A percentile compares a stretch with the other conserved stretches of the same genome.
These are phyloP conservation scores for Epistrophe eligans DNA, from an alignment of 2,888 invertebrate genomes.

Conservation along the genomic window DNA sequence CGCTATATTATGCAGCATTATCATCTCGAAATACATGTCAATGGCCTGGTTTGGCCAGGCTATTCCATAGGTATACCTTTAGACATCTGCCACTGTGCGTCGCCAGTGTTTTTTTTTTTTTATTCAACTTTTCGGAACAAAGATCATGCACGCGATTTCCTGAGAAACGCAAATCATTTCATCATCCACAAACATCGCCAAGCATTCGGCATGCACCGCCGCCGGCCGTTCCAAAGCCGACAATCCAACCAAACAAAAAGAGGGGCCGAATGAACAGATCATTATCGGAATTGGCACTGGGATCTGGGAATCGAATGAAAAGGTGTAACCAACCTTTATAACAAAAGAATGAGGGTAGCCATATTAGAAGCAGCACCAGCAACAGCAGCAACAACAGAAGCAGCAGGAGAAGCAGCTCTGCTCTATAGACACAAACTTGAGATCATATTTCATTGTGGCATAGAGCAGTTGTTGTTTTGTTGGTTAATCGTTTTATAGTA, in stretches of 20 bases:
- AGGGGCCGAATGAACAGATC: slow-evolving; percentile 58
- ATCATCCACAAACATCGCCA: slow-evolving; percentile 51
- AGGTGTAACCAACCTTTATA: slow-evolving; percentile 57
- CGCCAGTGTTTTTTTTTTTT: slow-evolving; percentile 10
- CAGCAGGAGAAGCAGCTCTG: slow-evolving; percentile 45
- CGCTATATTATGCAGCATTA: slow-evolving; percentile 30
- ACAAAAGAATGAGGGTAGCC: slow-evolving; percentile 68
- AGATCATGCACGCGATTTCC: slow-evolving; percentile 69
- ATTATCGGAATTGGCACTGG: slow-evolving; percentile 71
- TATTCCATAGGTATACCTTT: neutral
- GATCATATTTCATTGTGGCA: slow-evolving; percentile 69
- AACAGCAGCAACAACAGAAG: slow-evolving; percentile 24
- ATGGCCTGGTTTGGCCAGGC: slow-evolving; percentile 22
- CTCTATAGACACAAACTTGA: slow-evolving; percentile 19
- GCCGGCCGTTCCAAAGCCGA: neutral
- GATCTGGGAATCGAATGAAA: slow-evolving; percentile 65
- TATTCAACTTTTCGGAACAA: slow-evolving; percentile 49
- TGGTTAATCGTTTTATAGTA: neutral
- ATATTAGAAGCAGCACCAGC: slow-evolving; percentile 8
- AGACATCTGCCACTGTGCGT: slow-evolving; percentile 27
- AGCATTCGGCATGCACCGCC: slow-evolving; percentile 43
- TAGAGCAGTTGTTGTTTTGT: slow-evolving; percentile 18
- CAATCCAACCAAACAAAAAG: slow-evolving; percentile 5
- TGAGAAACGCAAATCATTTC: slow-evolving; percentile 73
- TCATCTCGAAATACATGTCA: slow-evolving; percentile 28